Evolutionary conservation across 1,140 invertebrate genomes (phyloP), one percentile per base, ranked within the genome.

Genomic region (Bombus confusus): DNA sequence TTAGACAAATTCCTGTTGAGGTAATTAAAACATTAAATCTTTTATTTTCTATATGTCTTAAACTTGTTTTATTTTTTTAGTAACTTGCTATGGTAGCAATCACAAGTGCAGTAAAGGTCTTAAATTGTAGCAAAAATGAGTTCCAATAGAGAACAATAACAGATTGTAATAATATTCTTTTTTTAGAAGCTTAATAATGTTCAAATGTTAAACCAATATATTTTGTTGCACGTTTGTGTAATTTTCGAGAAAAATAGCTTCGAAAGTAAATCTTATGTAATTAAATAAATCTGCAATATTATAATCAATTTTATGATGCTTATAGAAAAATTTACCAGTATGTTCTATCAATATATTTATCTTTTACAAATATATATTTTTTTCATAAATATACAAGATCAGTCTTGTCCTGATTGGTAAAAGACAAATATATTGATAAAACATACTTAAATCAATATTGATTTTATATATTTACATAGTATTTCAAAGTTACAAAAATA

Each of bases 1-100:
- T 99, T 95, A 96, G 98, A 87, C 99, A 99, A 96, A 99, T 99
- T 91, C 98, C 98, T 91, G 97, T 99, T 28, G 98, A 99, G 95
- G 98, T 99, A 96, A 90, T 43, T 18, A 68, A 64, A 81, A 68
- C 62, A 28, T 25, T 69, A 22, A 52, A 31, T 47, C 5, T 28
- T 69, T 28, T 15, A 59, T 52, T 52, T 28, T 39, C 31, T 41
- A 8, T 52, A 47, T 31, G 37, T 72, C 75, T 75, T 64, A 41
- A 57, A 79, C 28, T 62, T 57, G 68, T 78, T 69, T 64, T 37
- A 68, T 71, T 37, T 41, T n/a, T 71, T 25, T 39, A 2, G 2
- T 34, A 62, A 12, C n/a, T 52, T 52, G 47, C 47, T 52, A 0
- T 52, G 18, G 47, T 52, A 1, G 47, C 18, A 52, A 52, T 52